A percentile compares a stretch with the other conserved stretches of the same genome.
Evolutionary conservation across 2,888 invertebrate species (phyloP).

Genomic region (Metellina segmentata): DNA sequence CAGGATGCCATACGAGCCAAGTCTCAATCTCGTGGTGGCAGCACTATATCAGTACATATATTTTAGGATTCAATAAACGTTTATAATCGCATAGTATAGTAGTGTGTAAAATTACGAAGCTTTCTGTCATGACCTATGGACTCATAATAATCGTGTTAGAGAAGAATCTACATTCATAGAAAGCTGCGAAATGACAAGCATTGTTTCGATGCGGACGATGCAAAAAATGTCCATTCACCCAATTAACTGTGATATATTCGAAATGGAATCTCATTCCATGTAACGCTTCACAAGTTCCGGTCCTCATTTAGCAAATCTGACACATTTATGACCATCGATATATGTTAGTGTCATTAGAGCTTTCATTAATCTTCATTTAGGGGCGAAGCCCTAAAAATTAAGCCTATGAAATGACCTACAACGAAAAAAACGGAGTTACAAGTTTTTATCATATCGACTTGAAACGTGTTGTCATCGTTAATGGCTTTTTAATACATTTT

Average conservation of each 20-base stretch:
- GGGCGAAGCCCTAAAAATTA: not conserved
- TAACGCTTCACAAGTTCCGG: not conserved
- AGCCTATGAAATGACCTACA: not conserved
- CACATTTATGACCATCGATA: conserved; percentile 14
- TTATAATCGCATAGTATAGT: too few relatives aligned
- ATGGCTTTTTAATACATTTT: not conserved
- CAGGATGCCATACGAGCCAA: too few relatives aligned
- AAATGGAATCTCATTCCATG: not conserved
- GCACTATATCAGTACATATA: too few relatives aligned
- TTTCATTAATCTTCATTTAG: not conserved
- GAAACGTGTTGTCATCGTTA: not conserved
- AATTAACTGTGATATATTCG: conserved; percentile 4
- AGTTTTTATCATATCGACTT: not conserved
- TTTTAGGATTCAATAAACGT: too few relatives aligned
- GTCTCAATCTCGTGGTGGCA: too few relatives aligned
- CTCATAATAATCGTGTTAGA: too few relatives aligned
- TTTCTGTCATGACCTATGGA: too few relatives aligned
- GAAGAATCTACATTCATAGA: too few relatives aligned
- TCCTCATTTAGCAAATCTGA: conserved; percentile 7
- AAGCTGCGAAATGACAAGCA: too few relatives aligned
- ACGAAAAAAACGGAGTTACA: not conserved
- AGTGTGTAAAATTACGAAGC: too few relatives aligned
- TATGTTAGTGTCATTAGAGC: not conserved
- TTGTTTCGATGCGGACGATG: too few relatives aligned
- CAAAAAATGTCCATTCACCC: not conserved